Base-by-base conservation (phyloP, 2,888 invertebrate species). In the Drosophila borborema region DNA sequence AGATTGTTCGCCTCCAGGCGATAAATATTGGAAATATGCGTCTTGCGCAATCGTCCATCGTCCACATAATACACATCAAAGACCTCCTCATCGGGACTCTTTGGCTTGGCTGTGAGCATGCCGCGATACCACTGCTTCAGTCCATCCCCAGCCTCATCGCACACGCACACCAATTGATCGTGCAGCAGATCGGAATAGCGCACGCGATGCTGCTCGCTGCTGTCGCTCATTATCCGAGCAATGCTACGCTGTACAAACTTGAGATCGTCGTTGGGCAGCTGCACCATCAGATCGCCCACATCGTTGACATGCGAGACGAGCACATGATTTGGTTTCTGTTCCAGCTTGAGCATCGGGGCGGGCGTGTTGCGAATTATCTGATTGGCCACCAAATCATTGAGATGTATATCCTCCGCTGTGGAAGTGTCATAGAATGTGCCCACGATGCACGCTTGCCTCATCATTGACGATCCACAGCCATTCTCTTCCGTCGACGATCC, bases 361-460 rank as follows among this genome's bases (percentile, higher is more conserved):
- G 90, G 89, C 5, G 92, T 91, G n/a, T 89, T 89, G 65, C 91
- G 88, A 12, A 91, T 94, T 89, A 94, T 95, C 92, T 93, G 94
- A 91, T 94, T 94, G 49, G 94, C 92, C 62, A 96, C 93, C 86
- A 95, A 92, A 77, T 94, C 94, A 92, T 96, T 96, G 64, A 96
- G 92, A 91, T 96, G 95, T 62, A 96, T 92, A 91, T 96, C 96
- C 46, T 94, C 94, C 43, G 77, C 59, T 41, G 95, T 95, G 45
- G 94, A 94, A 10, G 96, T 96, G 92, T 96, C 96, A 91, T 94
- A 96, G 61, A 96, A 94, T 40, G 95, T 94, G 59, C 95, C 94
- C 53, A 94, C 94, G 36, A 95, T 94, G 77, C 94, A 92, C 3
- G 87, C 87, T 16, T 77, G 54, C 0, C 82, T 62, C 34, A 46